A percentile compares a stretch with the other conserved stretches of the same genome.
phyloP scores from a whole-genome alignment of 2,797 vertebrate genomes.

The Apogon hyalosoma region DNA sequence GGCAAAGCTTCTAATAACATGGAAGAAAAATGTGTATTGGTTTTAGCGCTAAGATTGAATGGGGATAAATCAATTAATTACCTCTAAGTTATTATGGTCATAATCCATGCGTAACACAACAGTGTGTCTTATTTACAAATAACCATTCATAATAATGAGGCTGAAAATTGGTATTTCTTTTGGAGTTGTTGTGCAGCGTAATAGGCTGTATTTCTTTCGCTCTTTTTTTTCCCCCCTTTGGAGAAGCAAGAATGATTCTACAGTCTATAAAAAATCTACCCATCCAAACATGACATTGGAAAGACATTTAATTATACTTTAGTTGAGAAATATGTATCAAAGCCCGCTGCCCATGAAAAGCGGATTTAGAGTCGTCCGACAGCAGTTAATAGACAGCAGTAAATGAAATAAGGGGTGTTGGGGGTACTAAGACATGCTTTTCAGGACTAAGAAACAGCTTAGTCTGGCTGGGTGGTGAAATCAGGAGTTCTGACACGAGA shows the following conservation, averaged over 20 bases:
- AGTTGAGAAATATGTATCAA: conserved; percentile 75
- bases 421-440: conserved; percentile 74
- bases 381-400: conserved; percentile 79
- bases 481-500: conserved; percentile 61
- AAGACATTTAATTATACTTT: conserved; percentile 83
- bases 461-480: conserved; percentile 69
- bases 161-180: conserved; percentile 65
- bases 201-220: conserved; percentile 57
- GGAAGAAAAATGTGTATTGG: conserved; percentile 34
- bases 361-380: conserved; percentile 76
- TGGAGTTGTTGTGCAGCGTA: conserved; percentile 62
- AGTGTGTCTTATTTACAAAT: conserved; percentile 66
- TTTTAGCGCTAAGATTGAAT: conserved; percentile 44
- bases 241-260: conserved; percentile 61
- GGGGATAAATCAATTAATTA: conserved; percentile 64
- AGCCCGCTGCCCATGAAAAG: conserved; percentile 69
- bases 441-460: conserved; percentile 76
- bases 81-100: conserved; percentile 59
- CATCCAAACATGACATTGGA: conserved; percentile 74
- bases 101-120: conserved; percentile 57
- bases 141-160: conserved; percentile 64
- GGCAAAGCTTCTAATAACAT: conserved; percentile 1
- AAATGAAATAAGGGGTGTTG: conserved; percentile 72
- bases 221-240: conserved; percentile 15
- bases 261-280: conserved; percentile 67